phyloP scores from a whole-genome alignment of 2,888 invertebrate species.

The Dasysyrphus tricinctus region DNA sequence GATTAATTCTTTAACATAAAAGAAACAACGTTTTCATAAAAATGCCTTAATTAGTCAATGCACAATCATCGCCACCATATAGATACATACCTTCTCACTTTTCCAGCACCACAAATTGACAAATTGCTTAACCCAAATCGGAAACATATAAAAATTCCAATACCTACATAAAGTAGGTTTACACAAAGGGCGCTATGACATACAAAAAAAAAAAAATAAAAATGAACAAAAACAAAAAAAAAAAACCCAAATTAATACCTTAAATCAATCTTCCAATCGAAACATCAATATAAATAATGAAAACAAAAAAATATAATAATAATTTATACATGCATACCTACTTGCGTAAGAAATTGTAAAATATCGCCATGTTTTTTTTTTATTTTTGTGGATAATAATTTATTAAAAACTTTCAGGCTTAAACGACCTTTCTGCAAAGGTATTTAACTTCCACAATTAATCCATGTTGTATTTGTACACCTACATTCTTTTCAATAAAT shows the following conservation, averaged over 20 bases:
- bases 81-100: not conserved
- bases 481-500: constrained; percentile 38
- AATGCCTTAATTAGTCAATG: constrained; percentile 29
- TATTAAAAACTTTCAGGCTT: constrained; percentile 32
- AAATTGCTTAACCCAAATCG: constrained; percentile 28
- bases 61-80: not conserved
- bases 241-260: constrained; percentile 14
- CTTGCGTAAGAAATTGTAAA: constrained; percentile 8
- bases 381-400: constrained; percentile 3
- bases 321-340: not conserved
- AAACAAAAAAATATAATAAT: not conserved
- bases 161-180: not conserved
- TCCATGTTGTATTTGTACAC: constrained; percentile 37
- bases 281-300: constrained; percentile 25
- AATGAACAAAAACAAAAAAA: not conserved
- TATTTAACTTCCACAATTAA: constrained; percentile 56
- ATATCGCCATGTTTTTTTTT: not conserved
- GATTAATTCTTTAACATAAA: constrained; percentile 19
- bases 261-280: constrained; percentile 35
- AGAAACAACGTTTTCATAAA: constrained; percentile 11
- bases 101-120: not conserved
- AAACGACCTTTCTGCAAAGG: constrained; percentile 32
- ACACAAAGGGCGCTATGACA: constrained; percentile 1
- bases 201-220: too few relatives aligned
- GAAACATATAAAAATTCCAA: constrained; percentile 20